phyloP scores from a whole-genome alignment of 2,797 vertebrate genomes.

The Leucoraja ocellata region DNA sequence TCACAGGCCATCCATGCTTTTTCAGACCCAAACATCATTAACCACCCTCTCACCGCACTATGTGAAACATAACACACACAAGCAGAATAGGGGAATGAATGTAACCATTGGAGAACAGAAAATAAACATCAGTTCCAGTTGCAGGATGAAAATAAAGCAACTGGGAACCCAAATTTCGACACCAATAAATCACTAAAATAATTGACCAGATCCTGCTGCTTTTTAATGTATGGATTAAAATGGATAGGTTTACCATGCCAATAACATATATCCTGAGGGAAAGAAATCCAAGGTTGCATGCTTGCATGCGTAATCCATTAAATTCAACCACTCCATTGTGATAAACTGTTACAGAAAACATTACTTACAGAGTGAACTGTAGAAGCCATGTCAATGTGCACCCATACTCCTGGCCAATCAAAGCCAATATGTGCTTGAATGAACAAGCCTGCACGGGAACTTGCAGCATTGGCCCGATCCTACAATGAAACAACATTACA shows the following conservation, averaged over 20 bases:
- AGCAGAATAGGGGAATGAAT: neutral
- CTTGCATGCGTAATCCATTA: neutral
- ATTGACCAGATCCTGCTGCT: neutral
- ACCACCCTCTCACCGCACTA: neutral
- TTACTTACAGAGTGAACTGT: conserved; percentile 41
- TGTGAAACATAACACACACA: neutral
- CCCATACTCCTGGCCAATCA: conserved; percentile 42
- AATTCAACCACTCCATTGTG: neutral
- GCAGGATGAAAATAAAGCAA: neutral
- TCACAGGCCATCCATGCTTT: neutral
- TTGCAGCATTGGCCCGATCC: conserved; percentile 41
- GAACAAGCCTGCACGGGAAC: conserved; percentile 42
- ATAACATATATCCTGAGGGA: neutral
- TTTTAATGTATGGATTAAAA: neutral
- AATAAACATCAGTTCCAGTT: neutral
- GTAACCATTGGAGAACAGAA: neutral
- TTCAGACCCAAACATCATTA: neutral
- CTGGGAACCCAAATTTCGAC: no score
- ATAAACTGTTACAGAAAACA: neutral
- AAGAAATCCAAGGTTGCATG: no score
- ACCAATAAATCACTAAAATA: neutral
- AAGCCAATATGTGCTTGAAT: conserved; percentile 42
- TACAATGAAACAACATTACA: conserved; percentile 24
- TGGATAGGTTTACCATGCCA: neutral
- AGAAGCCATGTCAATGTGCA: conserved; percentile 43